phyloP scores from a whole-genome alignment of 2,888 invertebrate genomes.

The Eupithecia inturbata region DNA sequence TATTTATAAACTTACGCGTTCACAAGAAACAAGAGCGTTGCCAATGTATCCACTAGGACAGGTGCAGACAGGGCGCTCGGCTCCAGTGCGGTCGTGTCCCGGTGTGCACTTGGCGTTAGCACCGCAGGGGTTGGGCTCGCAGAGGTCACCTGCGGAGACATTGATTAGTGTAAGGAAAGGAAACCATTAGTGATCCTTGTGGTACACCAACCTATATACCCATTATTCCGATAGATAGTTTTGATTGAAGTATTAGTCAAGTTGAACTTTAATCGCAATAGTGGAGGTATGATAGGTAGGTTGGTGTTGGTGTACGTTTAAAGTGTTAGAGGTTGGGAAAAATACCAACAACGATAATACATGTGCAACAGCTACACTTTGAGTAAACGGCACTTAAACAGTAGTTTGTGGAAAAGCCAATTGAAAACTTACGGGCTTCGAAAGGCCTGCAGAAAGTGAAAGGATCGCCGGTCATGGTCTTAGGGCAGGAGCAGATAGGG shows the following conservation, averaged over 20 bases:
- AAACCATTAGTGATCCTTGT: conserved; percentile 19
- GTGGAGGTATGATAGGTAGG: no score
- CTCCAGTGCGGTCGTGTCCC: conserved; percentile 91
- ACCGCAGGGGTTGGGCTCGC: conserved; percentile 95
- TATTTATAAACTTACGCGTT: conserved; percentile 76
- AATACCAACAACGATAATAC: not conserved
- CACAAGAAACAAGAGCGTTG: conserved; percentile 89
- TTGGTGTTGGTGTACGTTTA: no score
- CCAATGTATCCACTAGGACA: conserved; percentile 91
- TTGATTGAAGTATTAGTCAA: not conserved
- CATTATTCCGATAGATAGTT: no score
- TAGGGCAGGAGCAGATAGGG: conserved; percentile 93
- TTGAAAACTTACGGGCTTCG: conserved; percentile 85
- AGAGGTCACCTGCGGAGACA: conserved; percentile 87
- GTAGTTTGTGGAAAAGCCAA: not conserved
- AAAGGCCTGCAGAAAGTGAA: conserved; percentile 92
- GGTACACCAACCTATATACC: conserved; percentile 10
- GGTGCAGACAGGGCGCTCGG: conserved; percentile 93
- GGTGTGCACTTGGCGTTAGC: conserved; percentile 90
- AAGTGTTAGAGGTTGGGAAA: not conserved
- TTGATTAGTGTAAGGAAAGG: conserved; percentile 13
- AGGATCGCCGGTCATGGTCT: conserved; percentile 94
- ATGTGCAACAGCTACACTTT: not conserved
- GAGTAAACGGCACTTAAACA: not conserved
- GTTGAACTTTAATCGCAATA: not conserved